Evolutionary conservation across 2,888 invertebrate genomes (phyloP), one percentile per base, ranked within the genome.

Genomic region (Hemistola chrysoprasaria): DNA sequence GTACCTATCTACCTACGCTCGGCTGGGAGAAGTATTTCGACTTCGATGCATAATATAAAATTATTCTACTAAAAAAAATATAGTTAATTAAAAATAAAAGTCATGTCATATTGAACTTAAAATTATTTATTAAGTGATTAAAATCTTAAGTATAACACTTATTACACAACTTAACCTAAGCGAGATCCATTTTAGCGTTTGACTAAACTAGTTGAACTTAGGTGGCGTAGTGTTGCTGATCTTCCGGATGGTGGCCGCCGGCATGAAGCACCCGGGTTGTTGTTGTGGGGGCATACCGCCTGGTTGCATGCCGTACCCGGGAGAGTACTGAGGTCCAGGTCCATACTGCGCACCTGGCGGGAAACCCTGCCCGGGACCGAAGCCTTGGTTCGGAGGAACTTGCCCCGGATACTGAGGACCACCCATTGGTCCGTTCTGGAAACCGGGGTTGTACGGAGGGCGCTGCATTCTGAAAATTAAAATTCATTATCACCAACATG

Each of bases 401-500:
- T 59, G 59, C 7, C 50, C 46, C 4, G 50, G 48, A 37, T 31
- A 47, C 0, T 37, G 42, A 9, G 31, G 37, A 6, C 47, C 50
- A n/a, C 42, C 47, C 47, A 47, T 47, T 6, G 39, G 47, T 7
- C 55, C 56, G 28, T 46, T 51, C 44, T 58, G 60, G 46, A 39
- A 56, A 5, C 58, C 59, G 32, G 55, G 53, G 46, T 73, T 70
- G 58, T 60, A 68, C 47, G 74, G 68, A 44, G 73, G 71, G 29
- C 74, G 78, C 47, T 83, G 79, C 83, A 85, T 84, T 64, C 82
- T 85, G 60, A 7, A 56, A 71, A n/a, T n/a, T n/a, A n/a, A n/a
- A n/a, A n/a, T n/a, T n/a, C n/a, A n/a, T n/a, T n/a, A n/a, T n/a
- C n/a, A n/a, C n/a, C n/a, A n/a, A n/a, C n/a, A n/a, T n/a, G n/a